Evolutionary conservation across 2,888 invertebrate genomes (phyloP).

Genomic region (Opisthograptis luteolata): DNA sequence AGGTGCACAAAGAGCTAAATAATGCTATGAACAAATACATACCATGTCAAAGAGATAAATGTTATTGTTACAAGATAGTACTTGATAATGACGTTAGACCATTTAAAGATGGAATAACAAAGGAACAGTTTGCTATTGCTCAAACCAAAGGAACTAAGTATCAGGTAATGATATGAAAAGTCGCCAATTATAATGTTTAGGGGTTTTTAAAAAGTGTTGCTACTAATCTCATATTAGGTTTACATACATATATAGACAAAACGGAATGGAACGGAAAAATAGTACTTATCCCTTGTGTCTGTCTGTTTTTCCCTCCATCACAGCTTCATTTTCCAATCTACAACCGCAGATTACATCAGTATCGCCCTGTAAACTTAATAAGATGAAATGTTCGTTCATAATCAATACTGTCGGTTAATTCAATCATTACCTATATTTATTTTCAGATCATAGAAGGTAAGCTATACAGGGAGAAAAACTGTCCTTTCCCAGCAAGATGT

Average conservation of each 20-base stretch:
- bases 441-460: conserved; percentile 93
- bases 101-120: conserved; percentile 89
- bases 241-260: no score
- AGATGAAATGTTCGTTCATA: background rate
- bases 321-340: no score
- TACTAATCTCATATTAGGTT: no score
- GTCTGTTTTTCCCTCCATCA: no score
- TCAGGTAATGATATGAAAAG: conserved; percentile 57
- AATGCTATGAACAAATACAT: conserved; percentile 77
- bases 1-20: conserved; percentile 72
- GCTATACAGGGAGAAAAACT: conserved; percentile 92
- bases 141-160: conserved; percentile 72
- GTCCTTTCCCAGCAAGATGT: conserved; percentile 97
- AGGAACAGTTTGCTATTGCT: conserved; percentile 86
- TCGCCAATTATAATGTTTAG: no score
- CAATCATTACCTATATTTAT: background rate
- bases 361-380: no score
- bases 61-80: conserved; percentile 86
- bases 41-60: conserved; percentile 84
- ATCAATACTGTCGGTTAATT: no score
- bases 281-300: no score
- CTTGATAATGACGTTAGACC: conserved; percentile 88
- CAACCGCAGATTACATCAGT: no score
- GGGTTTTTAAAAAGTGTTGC: no score
- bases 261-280: no score